Percentiles rank a stretch among this genome's conserved stretches.
phyloP scores from a whole-genome alignment of 2,113 vertebrate genomes.

The Plestiodon gilberti region DNA sequence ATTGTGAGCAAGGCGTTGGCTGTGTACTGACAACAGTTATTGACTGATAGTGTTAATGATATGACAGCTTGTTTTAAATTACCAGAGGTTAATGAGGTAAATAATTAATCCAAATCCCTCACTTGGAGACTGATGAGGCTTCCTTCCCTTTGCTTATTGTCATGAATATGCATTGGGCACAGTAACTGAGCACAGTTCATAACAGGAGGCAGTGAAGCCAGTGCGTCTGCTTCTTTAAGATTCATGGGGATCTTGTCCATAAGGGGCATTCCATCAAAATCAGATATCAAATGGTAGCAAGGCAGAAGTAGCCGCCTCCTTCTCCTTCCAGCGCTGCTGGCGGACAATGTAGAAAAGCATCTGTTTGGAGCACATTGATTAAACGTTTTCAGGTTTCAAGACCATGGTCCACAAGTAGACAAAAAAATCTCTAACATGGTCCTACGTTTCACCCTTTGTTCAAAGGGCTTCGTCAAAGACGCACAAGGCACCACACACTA shows the following conservation, averaged over 20 bases:
- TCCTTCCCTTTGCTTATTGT: slow-evolving; percentile 56
- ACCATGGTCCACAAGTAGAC: no score
- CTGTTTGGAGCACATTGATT: no score
- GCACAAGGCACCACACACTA: no score
- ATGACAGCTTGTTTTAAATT: slow-evolving; percentile 62
- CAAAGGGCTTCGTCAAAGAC: no score
- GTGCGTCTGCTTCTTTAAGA: neutral
- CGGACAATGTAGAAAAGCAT: no score
- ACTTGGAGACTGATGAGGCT: slow-evolving; percentile 40
- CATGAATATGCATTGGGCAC: slow-evolving; percentile 53
- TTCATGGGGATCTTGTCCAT: neutral
- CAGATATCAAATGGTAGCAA: no score
- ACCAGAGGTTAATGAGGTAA: slow-evolving; percentile 67
- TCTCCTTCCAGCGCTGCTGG: no score
- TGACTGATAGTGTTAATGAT: slow-evolving; percentile 66
- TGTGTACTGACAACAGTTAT: slow-evolving; percentile 60
- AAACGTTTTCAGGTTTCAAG: no score
- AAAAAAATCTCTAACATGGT: no score
- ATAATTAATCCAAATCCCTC: slow-evolving; percentile 51
- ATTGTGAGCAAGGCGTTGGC: slow-evolving; percentile 22
- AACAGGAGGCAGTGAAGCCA: neutral
- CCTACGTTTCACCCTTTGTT: no score
- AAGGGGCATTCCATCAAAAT: no score
- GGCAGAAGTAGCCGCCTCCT: no score
- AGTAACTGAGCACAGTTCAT: neutral